Evolutionary conservation across 2,797 vertebrate species (phyloP), one percentile per base, ranked within the genome.

Genomic region (Saxicola maurus): DNA sequence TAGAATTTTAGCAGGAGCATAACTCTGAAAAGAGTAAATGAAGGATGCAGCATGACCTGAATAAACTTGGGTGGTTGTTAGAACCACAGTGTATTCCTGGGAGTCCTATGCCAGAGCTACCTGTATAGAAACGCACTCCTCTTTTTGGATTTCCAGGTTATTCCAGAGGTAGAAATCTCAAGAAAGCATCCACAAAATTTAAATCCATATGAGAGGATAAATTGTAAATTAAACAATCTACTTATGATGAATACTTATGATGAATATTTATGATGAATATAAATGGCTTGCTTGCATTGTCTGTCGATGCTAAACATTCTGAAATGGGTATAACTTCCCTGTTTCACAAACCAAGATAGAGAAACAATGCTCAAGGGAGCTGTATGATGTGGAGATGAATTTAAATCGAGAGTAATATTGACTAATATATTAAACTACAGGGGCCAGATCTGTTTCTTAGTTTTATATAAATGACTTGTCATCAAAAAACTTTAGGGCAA

Each of bases 1-100:
- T 81, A 45, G 45, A 66, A 76, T 82, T 86, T 72, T 79, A 66
- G 19, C 40, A 74, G 37, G 7, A 64, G 8, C 5, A 23, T 82
- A 56, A 48, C 21, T 59, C 45, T 88, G 49, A 75, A 78, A 79
- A 90, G 30, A 65, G 13, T 66, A 76, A 76, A 81, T 66, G 25
- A 65, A 79, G 43, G 17, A 45, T 86, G 20, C 13, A 33, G 16
- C 46, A 52, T 35, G 24, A 76, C 19, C 37, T 88, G 46, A 79
- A 56, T 72, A 66, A 64, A 66, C 40, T 59, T 51, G 38, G 12
- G 13, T 46, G 45, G 21, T 24, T 24, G 7, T 45, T 75, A 55
- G 33, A 81, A 55, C 28, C 17, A 30, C 23, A 38, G 6, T 15
- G 24, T 86, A 27, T 37, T 82, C 18, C 46, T 82, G 10, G 8